Base-by-base conservation (phyloP, 2,113 vertebrate species). In the Struthio camelus region DNA sequence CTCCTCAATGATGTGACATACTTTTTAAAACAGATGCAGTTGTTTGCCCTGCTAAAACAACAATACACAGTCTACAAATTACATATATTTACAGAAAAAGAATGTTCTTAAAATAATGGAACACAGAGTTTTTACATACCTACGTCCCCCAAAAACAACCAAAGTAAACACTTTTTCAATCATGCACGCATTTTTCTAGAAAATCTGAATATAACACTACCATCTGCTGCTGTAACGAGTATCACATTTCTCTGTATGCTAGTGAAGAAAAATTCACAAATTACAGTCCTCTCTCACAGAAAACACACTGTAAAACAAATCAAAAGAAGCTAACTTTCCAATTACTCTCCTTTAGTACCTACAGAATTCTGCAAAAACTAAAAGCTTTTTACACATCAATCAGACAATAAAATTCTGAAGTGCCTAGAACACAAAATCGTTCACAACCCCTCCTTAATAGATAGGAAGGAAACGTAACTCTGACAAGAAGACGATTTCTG, bases 401-500 rank as follows among this genome's bases (percentile, higher is more conserved):
- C 87, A 72, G 89, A 87, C 89, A 83, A 89, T 19, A 66, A 79
- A 75, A 75, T 48, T 76, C 80, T 82, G 54, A 90, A 87, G 66
- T 2, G 50, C 62, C 86, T 91, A 53, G 69, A 80, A 54, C 85
- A 80, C 48, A 73, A 86, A 96, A 87, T 56, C n/a, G 22, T 59
- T 70, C 82, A 54, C 70, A 38, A 36, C 51, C 72, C 40, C 24
- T 89, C 69, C 69, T 72, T 54, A 67, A 61, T 5, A 96, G 85
- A 89, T 2, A 91, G 3, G 82, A 79, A 87, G 64, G 80, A 94
- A 95, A 92, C 3, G 46, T 17, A 86, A 50, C 46, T 81, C 91
- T 90, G 95, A 93, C 78, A 85, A 90, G 92, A 90, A 28, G 14
- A 80, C n/a, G 93, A 84, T 87, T 97, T 96, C 89, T 93, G 96